Evolutionary conservation across 2,113 vertebrate species (phyloP).

Genomic region (Meriones unguiculatus): DNA sequence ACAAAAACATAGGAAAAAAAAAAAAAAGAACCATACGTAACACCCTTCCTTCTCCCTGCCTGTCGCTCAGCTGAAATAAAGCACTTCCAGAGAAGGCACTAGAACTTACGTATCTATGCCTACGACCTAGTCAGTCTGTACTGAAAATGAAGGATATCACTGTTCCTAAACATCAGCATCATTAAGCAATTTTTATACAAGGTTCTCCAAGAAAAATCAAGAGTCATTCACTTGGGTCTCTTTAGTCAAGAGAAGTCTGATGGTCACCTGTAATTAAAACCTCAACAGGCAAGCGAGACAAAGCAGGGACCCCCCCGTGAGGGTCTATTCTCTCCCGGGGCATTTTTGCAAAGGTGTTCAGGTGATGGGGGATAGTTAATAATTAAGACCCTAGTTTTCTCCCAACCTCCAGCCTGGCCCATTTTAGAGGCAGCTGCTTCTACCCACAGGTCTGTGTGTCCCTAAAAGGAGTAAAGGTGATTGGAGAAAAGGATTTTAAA

Average conservation of each 20-base stretch:
- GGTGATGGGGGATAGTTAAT: not conserved
- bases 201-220: not conserved
- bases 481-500: not conserved
- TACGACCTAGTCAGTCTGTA: not conserved
- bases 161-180: not conserved
- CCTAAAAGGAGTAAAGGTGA: not conserved
- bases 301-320: not conserved
- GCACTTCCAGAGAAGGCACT: not conserved
- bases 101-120: not conserved
- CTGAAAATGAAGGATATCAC: not conserved
- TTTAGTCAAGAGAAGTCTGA: not conserved
- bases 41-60: too few relatives aligned
- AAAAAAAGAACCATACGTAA: accelerated
- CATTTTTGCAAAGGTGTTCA: not conserved
- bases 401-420: not conserved
- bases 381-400: not conserved
- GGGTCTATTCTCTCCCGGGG: not conserved
- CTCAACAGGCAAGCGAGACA: not conserved
- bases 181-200: not conserved
- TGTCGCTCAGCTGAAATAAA: not conserved
- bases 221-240: not conserved
- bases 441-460: not conserved
- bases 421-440: not conserved
- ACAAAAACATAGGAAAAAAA: accelerated
- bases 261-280: not conserved